phyloP scores from a whole-genome alignment of 2,888 invertebrate species.

The Xanthia togata region DNA sequence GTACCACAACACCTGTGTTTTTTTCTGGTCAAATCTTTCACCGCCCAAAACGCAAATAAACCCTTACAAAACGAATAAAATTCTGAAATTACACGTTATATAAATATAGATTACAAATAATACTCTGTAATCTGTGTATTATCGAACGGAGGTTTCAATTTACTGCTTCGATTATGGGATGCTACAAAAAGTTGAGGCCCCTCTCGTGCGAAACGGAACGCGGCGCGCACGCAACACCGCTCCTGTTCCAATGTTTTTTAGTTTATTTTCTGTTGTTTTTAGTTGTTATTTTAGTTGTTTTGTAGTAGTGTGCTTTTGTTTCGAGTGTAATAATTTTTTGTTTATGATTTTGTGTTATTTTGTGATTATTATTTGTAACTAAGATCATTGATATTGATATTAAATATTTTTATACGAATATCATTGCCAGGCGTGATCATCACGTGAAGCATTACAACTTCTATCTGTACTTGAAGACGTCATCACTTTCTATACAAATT shows the following conservation, averaged over 20 bases:
- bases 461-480: not conserved
- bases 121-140: conserved; percentile 72
- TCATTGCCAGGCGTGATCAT: not conserved
- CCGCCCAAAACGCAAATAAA: conserved; percentile 4
- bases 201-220: conserved; percentile 84
- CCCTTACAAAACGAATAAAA: conserved; percentile 38
- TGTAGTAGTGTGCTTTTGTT: conserved; percentile 31
- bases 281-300: conserved; percentile 46
- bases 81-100: conserved; percentile 52
- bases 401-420: not conserved
- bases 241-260: conserved; percentile 67
- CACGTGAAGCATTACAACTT: not conserved
- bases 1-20: too few relatives aligned
- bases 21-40: not conserved
- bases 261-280: conserved; percentile 55
- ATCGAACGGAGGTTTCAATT: conserved; percentile 81
- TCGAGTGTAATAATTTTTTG: conserved; percentile 15
- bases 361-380: not conserved
- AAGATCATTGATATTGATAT: too few relatives aligned
- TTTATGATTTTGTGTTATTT: conserved; percentile 17
- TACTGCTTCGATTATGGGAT: conserved; percentile 81
- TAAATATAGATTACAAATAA: conserved; percentile 69
- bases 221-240: conserved; percentile 82
- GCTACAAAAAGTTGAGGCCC: conserved; percentile 74
- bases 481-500: not conserved